Evolutionary conservation across 2,888 invertebrate genomes (phyloP).

Genomic region (Coremacera marginata): DNA sequence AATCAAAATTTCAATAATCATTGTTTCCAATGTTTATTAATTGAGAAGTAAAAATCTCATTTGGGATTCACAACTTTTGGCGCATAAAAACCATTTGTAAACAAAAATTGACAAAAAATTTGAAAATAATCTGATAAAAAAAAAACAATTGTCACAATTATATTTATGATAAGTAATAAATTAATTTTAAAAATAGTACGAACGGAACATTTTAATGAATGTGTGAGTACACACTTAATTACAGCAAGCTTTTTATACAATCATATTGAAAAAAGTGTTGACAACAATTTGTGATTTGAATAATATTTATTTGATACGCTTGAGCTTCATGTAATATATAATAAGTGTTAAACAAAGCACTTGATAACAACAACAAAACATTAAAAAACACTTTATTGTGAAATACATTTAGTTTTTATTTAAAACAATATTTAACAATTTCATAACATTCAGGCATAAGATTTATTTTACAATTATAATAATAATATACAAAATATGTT

Average conservation of each 20-base stretch:
- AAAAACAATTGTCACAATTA: not conserved
- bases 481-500: slow-evolving; percentile 29
- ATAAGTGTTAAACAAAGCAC: no score
- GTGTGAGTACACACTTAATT: no score
- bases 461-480: slow-evolving; percentile 17
- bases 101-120: not conserved
- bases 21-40: no score
- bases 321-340: no score
- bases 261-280: no score
- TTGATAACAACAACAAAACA: no score
- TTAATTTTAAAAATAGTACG: not conserved
- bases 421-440: slow-evolving; percentile 31
- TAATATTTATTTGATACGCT: no score
- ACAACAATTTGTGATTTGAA: no score
- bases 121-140: not conserved
- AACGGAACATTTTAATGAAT: no score
- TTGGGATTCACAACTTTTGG: not conserved
- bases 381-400: no score
- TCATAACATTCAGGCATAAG: slow-evolving; percentile 18
- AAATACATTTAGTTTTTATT: slow-evolving; percentile 6
- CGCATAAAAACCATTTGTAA: not conserved
- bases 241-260: no score
- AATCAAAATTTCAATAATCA: no score
- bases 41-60: not conserved
- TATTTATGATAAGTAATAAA: not conserved